These are phyloP conservation scores for Cyrtodaria siliqua DNA, from an alignment of 2,888 invertebrate genomes.

Conservation along the genomic window DNA sequence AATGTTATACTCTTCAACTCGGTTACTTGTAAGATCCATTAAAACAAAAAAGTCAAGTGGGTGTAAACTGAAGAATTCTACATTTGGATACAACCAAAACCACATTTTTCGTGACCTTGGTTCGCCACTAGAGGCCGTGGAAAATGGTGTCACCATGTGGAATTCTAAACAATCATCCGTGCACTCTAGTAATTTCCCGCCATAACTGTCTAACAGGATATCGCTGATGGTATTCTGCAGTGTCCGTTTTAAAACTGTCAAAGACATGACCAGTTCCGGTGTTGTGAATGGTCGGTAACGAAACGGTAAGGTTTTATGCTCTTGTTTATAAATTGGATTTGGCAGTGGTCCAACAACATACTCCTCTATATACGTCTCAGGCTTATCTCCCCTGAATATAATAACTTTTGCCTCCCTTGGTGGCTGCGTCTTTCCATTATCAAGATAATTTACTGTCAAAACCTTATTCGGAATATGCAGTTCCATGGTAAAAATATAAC, in stretches of 20 bases:
- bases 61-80: conserved; percentile 72
- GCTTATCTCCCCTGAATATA: conserved; percentile 73
- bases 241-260: conserved; percentile 23
- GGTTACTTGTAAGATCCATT: conserved; percentile 69
- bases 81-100: conserved; percentile 65
- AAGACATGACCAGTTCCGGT: conserved; percentile 58
- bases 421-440: conserved; percentile 58
- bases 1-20: conserved; percentile 60
- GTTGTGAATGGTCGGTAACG: conserved; percentile 66
- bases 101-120: conserved; percentile 66
- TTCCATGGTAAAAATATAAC: conserved; percentile 57
- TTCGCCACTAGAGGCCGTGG: conserved; percentile 59
- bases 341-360: conserved; percentile 75
- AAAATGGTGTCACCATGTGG: conserved; percentile 65
- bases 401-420: conserved; percentile 72
- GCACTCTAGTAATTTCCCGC: conserved; percentile 61
- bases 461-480: conserved; percentile 50
- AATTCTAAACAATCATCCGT: conserved; percentile 68
- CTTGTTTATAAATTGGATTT: conserved; percentile 61
- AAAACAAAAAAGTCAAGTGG: conserved; percentile 77
- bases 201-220: conserved; percentile 75
- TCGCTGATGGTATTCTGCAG: conserved; percentile 58
- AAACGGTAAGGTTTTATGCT: conserved; percentile 62
- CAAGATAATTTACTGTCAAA: conserved; percentile 40
- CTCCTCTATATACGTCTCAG: conserved; percentile 72